Evolutionary conservation across 2,797 vertebrate species (phyloP), one percentile per base, ranked within the genome.

Genomic region (Vultur gryphus): DNA sequence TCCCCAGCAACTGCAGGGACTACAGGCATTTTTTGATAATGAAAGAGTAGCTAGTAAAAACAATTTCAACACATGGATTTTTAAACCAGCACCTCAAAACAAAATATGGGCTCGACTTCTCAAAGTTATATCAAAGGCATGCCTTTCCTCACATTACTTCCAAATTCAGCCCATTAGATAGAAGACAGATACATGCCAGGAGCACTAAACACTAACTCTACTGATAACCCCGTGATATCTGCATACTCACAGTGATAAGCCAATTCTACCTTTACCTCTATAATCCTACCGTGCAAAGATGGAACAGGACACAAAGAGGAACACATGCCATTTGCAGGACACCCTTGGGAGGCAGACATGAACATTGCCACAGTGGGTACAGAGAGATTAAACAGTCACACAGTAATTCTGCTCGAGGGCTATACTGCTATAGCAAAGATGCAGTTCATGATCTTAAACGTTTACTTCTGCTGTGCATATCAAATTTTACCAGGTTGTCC

Each of bases 61-160:
- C 20, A 39, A 89, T 54, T 85, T 87, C 39, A 91, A 75, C 20
- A 75, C 37, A 33, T 1, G 11, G 13, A 78, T 84, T 84, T 89
- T 94, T 65, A 95, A 92, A 83, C 12, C 28, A 87, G 25, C 7
- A 69, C 9, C 37, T 92, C 59, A 58, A 77, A 96, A 86, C 25
- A 92, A 93, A 89, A 76, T 5, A 83, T 5, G 89, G 33, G 35
- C 16, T 39, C 87, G 59, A 73, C 37, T 52, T 90, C 35, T 52
- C 52, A 18, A 83, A 61, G 41, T 64, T 72, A 5, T 4, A 70
- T 29, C 66, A 72, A 82, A 84, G 46, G 16, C 35, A 89, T 9
- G 26, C 43, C 37, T 92, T 58, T 76, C 39, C 43, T 90, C 62
- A 52, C 28, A 39, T 52, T 79, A 66, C 29, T 23, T 76, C 39